Evolutionary conservation across 2,797 vertebrate species (phyloP), one percentile per base, ranked within the genome.

Genomic region (Acanthurus lineatus): DNA sequence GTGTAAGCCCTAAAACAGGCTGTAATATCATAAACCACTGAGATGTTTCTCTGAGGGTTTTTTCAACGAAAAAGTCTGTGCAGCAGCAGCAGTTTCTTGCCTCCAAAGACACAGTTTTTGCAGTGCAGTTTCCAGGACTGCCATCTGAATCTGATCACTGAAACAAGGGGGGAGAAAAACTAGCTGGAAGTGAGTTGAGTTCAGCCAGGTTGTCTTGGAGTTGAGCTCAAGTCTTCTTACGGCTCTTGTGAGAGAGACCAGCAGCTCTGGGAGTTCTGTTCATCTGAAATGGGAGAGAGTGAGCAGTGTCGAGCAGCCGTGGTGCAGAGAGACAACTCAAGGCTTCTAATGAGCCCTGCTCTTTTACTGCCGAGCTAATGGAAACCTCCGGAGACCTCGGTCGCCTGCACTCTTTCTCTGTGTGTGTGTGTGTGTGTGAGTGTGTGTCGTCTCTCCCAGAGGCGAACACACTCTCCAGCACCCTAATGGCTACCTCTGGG

Each of bases 331-430:
- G 87, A 86, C 86, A 76, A 87, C 91, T 88, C 88, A 19, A 70
- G 87, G 82, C 85, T 88, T 85, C 89, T 94, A 95, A 94, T 93
- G 91, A 93, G 94, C 91, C 82, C 83, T 92, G 92, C 92, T 94
- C 93, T 94, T 95, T 95, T 94, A 88, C 92, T 87, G 90, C 89
- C 89, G 80, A 89, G 88, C 94, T 94, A 92, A 95, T 92, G 92
- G 88, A 93, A 94, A 92, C 90, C 94, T 92, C 89, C 2, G 92
- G 93, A 92, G 93, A 90, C 87, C 83, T 76, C 54, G 0, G 72
- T 35, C 52, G n/a, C 56, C 58, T 65, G 60, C 65, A 48, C 20
- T 51, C 57, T 65, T 7, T 45, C 9, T 81, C 9, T 69, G 22
- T 59, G 0, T 68, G 20, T 28, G 38, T 59, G 52, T 69, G 63